Conservation (phyloP, 2,888 invertebrate species). For the Melanostoma scalare region DNA sequence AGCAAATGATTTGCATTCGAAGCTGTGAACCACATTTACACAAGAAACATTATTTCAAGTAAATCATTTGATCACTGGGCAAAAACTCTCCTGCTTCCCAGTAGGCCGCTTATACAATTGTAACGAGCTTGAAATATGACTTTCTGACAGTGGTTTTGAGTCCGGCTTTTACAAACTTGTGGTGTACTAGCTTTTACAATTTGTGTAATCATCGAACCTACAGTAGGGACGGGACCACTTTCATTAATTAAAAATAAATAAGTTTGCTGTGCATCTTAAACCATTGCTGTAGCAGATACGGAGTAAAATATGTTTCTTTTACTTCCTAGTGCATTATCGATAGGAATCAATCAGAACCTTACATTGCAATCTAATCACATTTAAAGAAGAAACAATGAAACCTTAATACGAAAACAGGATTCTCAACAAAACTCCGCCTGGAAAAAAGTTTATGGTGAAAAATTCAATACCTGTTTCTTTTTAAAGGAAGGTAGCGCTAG, state of each 20-base stretch:
- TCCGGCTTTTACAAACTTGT: slow-evolving; percentile 3
- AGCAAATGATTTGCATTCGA: slow-evolving; percentile 23
- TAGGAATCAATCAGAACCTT: too few species aligned
- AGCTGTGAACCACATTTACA: slow-evolving; percentile 35
- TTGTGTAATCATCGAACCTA: neutral
- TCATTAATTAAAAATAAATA: neutral
- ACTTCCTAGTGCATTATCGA: too few species aligned
- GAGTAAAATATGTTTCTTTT: too few species aligned
- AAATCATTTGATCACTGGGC: slow-evolving; percentile 40
- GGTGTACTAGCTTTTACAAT: slow-evolving; percentile 8
- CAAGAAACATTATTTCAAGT: slow-evolving; percentile 42
- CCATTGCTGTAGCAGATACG: too few species aligned
- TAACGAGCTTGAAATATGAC: slow-evolving; percentile 57
- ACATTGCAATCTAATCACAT: too few species aligned
- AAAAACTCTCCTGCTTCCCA: slow-evolving; percentile 19
- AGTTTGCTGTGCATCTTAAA: neutral
- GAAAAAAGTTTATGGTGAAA: too few species aligned
- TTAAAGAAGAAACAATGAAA: too few species aligned
- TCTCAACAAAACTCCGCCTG: too few species aligned
- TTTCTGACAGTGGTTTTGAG: slow-evolving; percentile 51
- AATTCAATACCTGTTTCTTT: too few species aligned
- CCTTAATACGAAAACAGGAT: too few species aligned
- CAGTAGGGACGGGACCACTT: slow-evolving; percentile 4
- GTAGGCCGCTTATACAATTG: slow-evolving; percentile 29
- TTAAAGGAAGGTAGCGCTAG: too few species aligned